phyloP scores from a whole-genome alignment of 2,113 vertebrate genomes.

The Rissa tridactyla region DNA sequence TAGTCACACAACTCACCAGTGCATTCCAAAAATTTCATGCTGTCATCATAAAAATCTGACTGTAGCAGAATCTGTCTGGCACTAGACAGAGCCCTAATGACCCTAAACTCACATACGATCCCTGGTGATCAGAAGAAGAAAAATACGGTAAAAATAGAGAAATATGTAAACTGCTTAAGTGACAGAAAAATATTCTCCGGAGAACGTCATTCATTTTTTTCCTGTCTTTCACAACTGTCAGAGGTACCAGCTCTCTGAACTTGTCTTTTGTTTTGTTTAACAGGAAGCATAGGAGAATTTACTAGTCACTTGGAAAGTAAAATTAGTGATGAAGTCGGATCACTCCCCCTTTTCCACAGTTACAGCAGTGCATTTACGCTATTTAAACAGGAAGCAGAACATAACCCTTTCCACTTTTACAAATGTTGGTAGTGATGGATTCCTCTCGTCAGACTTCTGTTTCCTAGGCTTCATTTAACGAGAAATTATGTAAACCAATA shows the following conservation, averaged over 20 bases:
- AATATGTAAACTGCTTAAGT: slow-evolving; percentile 76
- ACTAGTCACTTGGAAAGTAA: slow-evolving; percentile 40
- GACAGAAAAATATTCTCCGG: slow-evolving; percentile 81
- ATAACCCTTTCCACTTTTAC: background rate
- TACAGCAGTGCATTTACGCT: background rate
- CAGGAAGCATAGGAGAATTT: slow-evolving; percentile 55
- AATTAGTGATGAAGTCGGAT: slow-evolving; percentile 25
- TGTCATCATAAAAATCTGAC: slow-evolving; percentile 77
- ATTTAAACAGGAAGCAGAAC: background rate
- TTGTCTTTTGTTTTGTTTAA: slow-evolving; percentile 65
- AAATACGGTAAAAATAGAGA: slow-evolving; percentile 72
- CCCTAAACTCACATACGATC: slow-evolving; percentile 69
- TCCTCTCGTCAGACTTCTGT: background rate
- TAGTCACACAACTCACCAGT: slow-evolving; percentile 71
- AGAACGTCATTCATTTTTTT: slow-evolving; percentile 72
- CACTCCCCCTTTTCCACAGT: background rate
- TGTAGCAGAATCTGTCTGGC: slow-evolving; percentile 73
- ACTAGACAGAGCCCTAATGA: slow-evolving; percentile 70
- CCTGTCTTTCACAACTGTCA: slow-evolving; percentile 71
- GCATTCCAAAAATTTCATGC: slow-evolving; percentile 77
- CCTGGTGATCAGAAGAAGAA: slow-evolving; percentile 70
- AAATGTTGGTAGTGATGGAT: background rate
- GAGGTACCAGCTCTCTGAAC: slow-evolving; percentile 65
- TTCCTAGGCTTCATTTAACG: background rate
- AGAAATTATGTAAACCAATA: background rate